Evolutionary conservation across 2,888 invertebrate species (phyloP).

Genomic region (Tachina lurida): DNA sequence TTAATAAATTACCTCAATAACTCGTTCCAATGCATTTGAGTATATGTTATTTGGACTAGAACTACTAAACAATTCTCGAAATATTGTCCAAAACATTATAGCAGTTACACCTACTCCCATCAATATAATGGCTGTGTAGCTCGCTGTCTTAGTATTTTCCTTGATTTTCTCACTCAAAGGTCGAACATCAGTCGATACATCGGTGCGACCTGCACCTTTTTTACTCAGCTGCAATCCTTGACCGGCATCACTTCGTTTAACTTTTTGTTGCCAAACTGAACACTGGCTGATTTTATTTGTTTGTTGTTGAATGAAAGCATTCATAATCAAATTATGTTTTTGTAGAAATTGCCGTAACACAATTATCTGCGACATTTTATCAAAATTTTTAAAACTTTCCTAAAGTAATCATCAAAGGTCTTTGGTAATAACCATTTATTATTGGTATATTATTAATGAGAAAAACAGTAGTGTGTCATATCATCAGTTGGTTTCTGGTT

Average conservation of each 20-base stretch:
- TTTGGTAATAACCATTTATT: background rate
- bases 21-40: slow-evolving; percentile 89
- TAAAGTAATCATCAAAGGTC: background rate
- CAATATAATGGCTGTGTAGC: slow-evolving; percentile 92
- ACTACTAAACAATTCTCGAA: slow-evolving; percentile 93
- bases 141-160: slow-evolving; percentile 94
- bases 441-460: background rate
- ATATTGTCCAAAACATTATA: slow-evolving; percentile 91
- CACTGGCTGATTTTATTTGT: slow-evolving; percentile 56
- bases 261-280: slow-evolving; percentile 53
- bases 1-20: slow-evolving; percentile 84
- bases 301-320: slow-evolving; percentile 35
- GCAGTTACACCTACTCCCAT: slow-evolving; percentile 92
- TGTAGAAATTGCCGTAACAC: slow-evolving; percentile 74
- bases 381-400: background rate
- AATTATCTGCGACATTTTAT: slow-evolving; percentile 74
- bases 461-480: background rate
- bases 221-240: slow-evolving; percentile 45
- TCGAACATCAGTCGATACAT: slow-evolving; percentile 84
- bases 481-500: too few relatives aligned
- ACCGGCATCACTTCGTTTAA: slow-evolving; percentile 8
- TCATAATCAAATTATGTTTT: slow-evolving; percentile 26
- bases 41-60: slow-evolving; percentile 94
- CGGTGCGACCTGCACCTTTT: slow-evolving; percentile 66
- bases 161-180: slow-evolving; percentile 91